These are phyloP conservation scores for Nebria salina DNA, from an alignment of 2,888 invertebrate species.

Conservation along the genomic window DNA sequence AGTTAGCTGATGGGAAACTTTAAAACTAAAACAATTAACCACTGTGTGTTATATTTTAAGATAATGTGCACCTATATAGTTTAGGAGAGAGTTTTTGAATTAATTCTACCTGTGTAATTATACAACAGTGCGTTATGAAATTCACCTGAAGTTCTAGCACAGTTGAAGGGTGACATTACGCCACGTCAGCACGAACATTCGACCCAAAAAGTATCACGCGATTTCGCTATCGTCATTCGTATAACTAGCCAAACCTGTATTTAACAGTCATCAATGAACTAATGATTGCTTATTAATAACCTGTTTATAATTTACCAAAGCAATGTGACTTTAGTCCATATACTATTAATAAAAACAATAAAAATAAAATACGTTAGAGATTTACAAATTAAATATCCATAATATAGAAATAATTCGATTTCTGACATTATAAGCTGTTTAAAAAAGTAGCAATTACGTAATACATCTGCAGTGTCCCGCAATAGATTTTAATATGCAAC, in stretches of 20 bases:
- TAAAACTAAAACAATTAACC: constrained; percentile 24
- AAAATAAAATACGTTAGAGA: background rate
- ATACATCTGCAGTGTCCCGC: too few relatives aligned
- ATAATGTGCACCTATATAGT: constrained; percentile 22
- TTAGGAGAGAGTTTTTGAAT: constrained; percentile 24
- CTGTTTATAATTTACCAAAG: background rate
- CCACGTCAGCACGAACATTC: constrained; percentile 24
- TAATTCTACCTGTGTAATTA: constrained; percentile 27
- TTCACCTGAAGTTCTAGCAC: constrained; percentile 28
- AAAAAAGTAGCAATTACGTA: too few relatives aligned
- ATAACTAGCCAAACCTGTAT: constrained; percentile 11
- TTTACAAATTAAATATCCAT: background rate
- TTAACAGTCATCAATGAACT: constrained; percentile 17
- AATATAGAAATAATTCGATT: too few relatives aligned
- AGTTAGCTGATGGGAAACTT: constrained; percentile 7
- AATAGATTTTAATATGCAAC: too few relatives aligned
- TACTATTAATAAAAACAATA: background rate
- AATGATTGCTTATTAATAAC: constrained; percentile 2
- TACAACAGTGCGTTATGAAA: constrained; percentile 30
- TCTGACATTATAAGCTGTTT: too few relatives aligned
- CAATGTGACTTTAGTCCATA: background rate
- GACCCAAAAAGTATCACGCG: constrained; percentile 23
- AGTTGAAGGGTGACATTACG: constrained; percentile 40
- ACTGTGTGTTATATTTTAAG: constrained; percentile 30
- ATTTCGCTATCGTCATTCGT: constrained; percentile 27